Evolutionary conservation across 2,113 vertebrate species (phyloP).

Genomic region (Rana temporaria): DNA sequence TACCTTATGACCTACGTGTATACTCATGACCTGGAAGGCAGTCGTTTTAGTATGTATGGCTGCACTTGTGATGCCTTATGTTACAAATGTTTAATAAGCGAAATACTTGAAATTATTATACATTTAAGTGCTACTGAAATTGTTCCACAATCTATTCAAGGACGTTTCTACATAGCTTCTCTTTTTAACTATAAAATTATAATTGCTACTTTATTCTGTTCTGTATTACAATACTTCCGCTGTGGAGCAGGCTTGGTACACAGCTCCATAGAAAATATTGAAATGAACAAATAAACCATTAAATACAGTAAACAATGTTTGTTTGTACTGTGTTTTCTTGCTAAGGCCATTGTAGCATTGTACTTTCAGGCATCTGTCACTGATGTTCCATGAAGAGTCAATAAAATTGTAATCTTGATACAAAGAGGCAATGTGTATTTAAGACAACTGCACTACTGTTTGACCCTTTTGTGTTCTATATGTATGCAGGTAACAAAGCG

Average conservation of each 20-base stretch:
- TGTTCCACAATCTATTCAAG: not conserved
- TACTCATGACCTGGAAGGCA: too few relatives aligned
- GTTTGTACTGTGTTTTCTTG: constrained; percentile 7
- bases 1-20: too few relatives aligned
- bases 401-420: constrained; percentile 45
- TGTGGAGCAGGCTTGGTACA: not conserved
- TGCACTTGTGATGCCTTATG: not conserved
- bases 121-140: not conserved
- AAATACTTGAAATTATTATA: not conserved
- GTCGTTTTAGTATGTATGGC: not conserved
- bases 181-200: not conserved
- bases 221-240: constrained; percentile 1
- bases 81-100: not conserved
- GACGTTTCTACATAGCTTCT: not conserved
- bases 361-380: constrained; percentile 37
- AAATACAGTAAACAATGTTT: constrained; percentile 22
- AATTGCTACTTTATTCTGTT: constrained; percentile 27
- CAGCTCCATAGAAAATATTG: not conserved
- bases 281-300: constrained; percentile 43
- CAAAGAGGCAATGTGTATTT: constrained; percentile 34
- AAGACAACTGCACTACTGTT: constrained; percentile 41
- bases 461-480: constrained; percentile 33
- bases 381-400: constrained; percentile 42
- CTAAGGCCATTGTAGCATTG: constrained; percentile 29
- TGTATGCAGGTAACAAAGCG: constrained; percentile 53